Conservation (phyloP, 1,140 invertebrate species). For the Drosophila kohkoa region DNA sequence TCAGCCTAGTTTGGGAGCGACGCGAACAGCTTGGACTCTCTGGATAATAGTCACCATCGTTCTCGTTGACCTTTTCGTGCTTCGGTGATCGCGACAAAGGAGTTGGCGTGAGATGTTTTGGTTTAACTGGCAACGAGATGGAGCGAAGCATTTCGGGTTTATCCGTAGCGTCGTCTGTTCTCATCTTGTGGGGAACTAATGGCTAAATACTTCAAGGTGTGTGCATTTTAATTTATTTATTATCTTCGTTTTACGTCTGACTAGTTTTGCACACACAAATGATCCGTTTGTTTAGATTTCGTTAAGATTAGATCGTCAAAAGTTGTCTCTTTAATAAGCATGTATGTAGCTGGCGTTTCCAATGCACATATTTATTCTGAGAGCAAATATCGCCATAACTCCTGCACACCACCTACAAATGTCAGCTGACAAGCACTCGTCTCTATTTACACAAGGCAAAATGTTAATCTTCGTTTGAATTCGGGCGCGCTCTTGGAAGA, state of each 20-base stretch:
- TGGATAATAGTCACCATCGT: slow-evolving; percentile 66
- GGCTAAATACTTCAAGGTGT: slow-evolving; percentile 34
- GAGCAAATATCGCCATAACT: slow-evolving; percentile 47
- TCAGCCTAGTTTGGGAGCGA: slow-evolving; percentile 36
- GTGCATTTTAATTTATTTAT: slow-evolving; percentile 71
- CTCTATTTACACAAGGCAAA: background rate
- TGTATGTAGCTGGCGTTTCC: background rate
- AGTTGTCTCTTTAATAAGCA: slow-evolving; percentile 40
- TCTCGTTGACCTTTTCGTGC: slow-evolving; percentile 67
- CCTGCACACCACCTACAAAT: slow-evolving; percentile 1
- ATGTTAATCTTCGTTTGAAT: background rate
- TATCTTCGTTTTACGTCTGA: slow-evolving; percentile 42
- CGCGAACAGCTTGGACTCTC: slow-evolving; percentile 64
- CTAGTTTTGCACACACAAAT: slow-evolving; percentile 18
- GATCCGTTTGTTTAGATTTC: slow-evolving; percentile 35
- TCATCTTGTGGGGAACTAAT: slow-evolving; percentile 51
- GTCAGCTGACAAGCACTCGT: slow-evolving; percentile 3
- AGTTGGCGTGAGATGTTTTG: slow-evolving; percentile 55
- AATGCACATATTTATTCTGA: slow-evolving; percentile 50
- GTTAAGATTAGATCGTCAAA: slow-evolving; percentile 64
- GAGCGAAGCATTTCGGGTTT: slow-evolving; percentile 40
- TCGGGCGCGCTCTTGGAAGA: background rate
- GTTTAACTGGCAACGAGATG: slow-evolving; percentile 65
- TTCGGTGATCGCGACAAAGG: slow-evolving; percentile 65
- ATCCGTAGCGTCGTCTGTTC: slow-evolving; percentile 27